These are phyloP conservation scores for Spodoptera picta DNA, from an alignment of 2,888 invertebrate species.

Conservation along the genomic window DNA sequence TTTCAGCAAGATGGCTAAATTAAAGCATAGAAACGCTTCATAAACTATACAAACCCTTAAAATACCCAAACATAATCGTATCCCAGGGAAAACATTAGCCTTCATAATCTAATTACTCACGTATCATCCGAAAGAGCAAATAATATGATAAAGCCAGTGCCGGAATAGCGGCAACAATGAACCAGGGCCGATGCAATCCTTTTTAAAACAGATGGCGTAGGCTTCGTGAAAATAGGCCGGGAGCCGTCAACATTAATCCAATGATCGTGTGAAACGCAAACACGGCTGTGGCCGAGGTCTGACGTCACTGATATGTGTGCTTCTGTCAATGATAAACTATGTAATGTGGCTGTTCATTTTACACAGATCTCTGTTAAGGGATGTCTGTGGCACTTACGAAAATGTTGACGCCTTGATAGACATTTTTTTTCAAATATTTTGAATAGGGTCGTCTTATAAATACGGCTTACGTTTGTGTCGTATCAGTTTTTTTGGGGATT, in stretches of 20 bases:
- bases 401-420: no score
- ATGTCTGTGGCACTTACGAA: no score
- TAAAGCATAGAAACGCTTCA: background rate
- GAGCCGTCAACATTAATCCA: constrained; percentile 43
- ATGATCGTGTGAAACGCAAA: constrained; percentile 48
- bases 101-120: constrained; percentile 41
- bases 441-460: no score
- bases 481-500: no score
- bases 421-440: no score
- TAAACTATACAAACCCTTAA: background rate
- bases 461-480: no score
- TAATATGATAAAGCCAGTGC: constrained; percentile 39
- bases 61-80: constrained; percentile 3
- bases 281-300: constrained; percentile 30
- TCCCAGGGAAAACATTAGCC: constrained; percentile 22
- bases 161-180: constrained; percentile 40
- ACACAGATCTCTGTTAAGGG: background rate
- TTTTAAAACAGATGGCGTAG: constrained; percentile 51
- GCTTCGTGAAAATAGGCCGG: constrained; percentile 42
- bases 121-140: constrained; percentile 38
- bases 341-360: constrained; percentile 32
- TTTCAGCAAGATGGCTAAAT: background rate
- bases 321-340: constrained; percentile 26
- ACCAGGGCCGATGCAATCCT: constrained; percentile 45
- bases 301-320: constrained; percentile 45